A percentile compares a stretch with the other conserved stretches of the same genome.
Evolutionary conservation across 2,888 invertebrate genomes (phyloP).

Genomic region (Pheosia tremula): DNA sequence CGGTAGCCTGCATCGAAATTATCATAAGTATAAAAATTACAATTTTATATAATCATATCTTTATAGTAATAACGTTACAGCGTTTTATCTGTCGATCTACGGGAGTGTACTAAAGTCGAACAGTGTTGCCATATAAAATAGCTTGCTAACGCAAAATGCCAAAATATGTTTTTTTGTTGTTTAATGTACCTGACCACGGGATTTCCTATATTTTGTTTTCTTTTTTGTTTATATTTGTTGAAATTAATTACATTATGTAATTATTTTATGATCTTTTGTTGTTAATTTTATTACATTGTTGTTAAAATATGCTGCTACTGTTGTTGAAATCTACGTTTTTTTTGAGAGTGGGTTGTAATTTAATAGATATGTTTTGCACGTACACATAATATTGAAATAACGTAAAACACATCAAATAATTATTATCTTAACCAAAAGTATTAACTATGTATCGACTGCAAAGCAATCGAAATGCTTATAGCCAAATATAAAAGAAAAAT

Average conservation of each 20-base stretch:
- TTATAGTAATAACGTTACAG: neutral
- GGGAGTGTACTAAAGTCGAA: slow-evolving; percentile 20
- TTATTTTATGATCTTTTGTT: slow-evolving; percentile 40
- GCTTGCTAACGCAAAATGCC: slow-evolving; percentile 47
- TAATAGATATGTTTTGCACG: slow-evolving; percentile 19
- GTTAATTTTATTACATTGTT: slow-evolving; percentile 33
- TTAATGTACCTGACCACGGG: slow-evolving; percentile 44
- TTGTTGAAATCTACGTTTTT: slow-evolving; percentile 18
- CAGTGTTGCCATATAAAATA: slow-evolving; percentile 45
- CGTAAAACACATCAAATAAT: slow-evolving; percentile 27
- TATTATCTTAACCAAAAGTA: slow-evolving; percentile 26
- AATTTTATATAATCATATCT: neutral
- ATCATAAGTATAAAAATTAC: no score
- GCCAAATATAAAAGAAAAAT: slow-evolving; percentile 39
- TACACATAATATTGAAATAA: slow-evolving; percentile 17
- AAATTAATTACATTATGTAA: slow-evolving; percentile 15
- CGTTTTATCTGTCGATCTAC: slow-evolving; percentile 14
- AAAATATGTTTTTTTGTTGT: slow-evolving; percentile 22
- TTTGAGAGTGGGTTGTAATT: slow-evolving; percentile 35
- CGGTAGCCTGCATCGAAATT: no score
- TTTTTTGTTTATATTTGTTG: slow-evolving; percentile 40
- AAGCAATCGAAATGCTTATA: slow-evolving; percentile 24
- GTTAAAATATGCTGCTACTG: slow-evolving; percentile 26
- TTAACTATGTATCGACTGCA: slow-evolving; percentile 28
- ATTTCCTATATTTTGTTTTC: slow-evolving; percentile 29